Evolutionary conservation across 2,797 vertebrate species (phyloP), one percentile per base, ranked within the genome.

Genomic region (Sebastes elongatus): DNA sequence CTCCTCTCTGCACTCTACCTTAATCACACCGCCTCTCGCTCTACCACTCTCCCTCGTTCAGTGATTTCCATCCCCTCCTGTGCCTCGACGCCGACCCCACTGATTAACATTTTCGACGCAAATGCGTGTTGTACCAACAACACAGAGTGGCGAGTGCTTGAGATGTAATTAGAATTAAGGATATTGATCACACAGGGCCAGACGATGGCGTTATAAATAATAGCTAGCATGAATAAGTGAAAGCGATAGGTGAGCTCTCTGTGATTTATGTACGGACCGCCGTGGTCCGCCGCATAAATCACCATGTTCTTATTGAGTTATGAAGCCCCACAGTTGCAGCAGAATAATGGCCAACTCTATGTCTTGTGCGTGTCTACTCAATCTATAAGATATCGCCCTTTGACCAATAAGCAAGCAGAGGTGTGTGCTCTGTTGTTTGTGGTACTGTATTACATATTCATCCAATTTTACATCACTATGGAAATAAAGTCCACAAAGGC

Each of bases 151-250:
- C 74, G 88, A 94, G 90, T 89, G 89, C 93, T 92, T 92, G 92
- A 94, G 95, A 93, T 93, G 94, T 95, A 96, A 96, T 96, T 96
- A 95, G 95, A 96, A 96, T 96, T 94, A 95, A 92, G 94, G 88
- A 96, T 96, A 96, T 96, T 96, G 96, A 96, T 96, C 93, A 94
- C 86, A 16, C 77, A 5, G 83, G 86, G 87, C 88, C 91, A 90
- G 91, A 86, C 90, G 79, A 86, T 90, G 87, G 87, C 53, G 74
- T 83, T 94, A 96, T 96, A 95, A 96, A 96, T 96, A 96, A 96
- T 94, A 88, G 92, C 92, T 84, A 81, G 92, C 92, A 96, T 96
- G 95, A 96, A 96, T 95, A 96, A 96, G 90, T 94, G 93, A 95
- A 95, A 92, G 94, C 86, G 93, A 96, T 94, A 96, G 95, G 95